phyloP scores from a whole-genome alignment of 2,888 invertebrate genomes.

The Temnothorax unifasciatus region DNA sequence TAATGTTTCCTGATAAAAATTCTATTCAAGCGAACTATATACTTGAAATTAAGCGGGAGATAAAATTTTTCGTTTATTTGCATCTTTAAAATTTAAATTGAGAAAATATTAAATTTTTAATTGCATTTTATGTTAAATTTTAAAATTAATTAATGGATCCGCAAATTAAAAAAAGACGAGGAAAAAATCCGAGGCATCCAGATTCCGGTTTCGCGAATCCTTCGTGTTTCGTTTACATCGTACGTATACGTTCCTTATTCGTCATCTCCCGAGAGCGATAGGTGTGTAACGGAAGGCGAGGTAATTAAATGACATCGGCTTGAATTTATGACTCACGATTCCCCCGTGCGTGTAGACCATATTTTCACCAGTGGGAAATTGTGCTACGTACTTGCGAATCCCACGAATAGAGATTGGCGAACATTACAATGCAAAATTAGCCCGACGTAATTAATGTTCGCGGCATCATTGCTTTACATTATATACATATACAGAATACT shows the following conservation, averaged over 20 bases:
- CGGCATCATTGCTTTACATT: neutral
- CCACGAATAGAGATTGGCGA: constrained; percentile 2
- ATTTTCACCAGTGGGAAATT: constrained; percentile 24
- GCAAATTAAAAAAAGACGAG: neutral
- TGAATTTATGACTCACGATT: constrained; percentile 51
- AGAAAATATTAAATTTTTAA: neutral
- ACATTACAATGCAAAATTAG: constrained; percentile 18
- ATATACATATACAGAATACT: neutral
- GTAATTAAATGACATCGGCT: constrained; percentile 51
- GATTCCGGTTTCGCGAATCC: constrained; percentile 2
- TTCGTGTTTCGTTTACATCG: neutral
- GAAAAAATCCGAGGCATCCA: neutral
- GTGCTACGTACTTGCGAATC: neutral
- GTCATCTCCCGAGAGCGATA: constrained; percentile 20
- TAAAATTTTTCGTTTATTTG: neutral
- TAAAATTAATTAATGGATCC: neutral
- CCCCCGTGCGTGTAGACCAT: constrained; percentile 26
- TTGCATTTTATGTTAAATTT: neutral
- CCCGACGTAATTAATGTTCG: constrained; percentile 9
- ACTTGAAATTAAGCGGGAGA: neutral
- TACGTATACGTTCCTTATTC: neutral
- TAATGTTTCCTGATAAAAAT: constrained; percentile 6
- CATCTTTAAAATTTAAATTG: neutral
- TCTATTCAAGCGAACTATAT: neutral
- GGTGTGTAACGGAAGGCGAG: constrained; percentile 46